Evolutionary conservation across 1,140 invertebrate genomes (phyloP).

Genomic region (Bombus haemorrhoidalis): DNA sequence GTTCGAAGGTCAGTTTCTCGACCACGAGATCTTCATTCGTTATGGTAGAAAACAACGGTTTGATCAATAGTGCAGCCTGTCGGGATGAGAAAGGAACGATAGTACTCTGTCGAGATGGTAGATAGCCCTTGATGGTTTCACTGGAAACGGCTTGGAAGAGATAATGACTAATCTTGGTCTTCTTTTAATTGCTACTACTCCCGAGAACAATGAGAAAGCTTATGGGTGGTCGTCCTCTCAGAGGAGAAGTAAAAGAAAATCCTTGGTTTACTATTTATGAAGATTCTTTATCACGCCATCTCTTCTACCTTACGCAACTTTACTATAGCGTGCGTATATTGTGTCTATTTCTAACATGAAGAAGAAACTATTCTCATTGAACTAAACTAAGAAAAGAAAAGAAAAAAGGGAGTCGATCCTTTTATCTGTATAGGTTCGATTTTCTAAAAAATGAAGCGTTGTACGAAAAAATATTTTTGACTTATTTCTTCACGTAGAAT

Average conservation of each 20-base stretch:
- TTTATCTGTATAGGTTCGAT: background rate
- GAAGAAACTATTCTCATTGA: background rate
- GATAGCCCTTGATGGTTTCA: background rate
- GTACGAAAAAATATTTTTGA: no score
- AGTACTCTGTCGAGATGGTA: background rate
- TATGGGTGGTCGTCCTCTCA: background rate
- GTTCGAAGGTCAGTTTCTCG: background rate
- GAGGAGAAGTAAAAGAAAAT: no score
- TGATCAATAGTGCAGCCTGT: background rate
- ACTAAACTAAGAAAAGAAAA: no score
- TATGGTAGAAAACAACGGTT: background rate
- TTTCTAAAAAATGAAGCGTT: background rate
- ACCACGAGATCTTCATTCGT: background rate
- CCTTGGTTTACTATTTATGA: background rate
- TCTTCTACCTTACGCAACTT: background rate
- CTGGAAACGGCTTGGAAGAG: background rate
- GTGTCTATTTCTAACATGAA: background rate
- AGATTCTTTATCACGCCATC: background rate
- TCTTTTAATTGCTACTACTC: background rate
- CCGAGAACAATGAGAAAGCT: background rate
- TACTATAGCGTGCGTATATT: background rate
- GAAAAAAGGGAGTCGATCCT: no score
- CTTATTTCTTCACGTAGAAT: no score
- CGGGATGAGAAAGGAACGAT: background rate
- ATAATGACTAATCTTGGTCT: conserved; percentile 1